Evolutionary conservation across 2,113 vertebrate genomes (phyloP).

Genomic region (Sprattus sprattus): DNA sequence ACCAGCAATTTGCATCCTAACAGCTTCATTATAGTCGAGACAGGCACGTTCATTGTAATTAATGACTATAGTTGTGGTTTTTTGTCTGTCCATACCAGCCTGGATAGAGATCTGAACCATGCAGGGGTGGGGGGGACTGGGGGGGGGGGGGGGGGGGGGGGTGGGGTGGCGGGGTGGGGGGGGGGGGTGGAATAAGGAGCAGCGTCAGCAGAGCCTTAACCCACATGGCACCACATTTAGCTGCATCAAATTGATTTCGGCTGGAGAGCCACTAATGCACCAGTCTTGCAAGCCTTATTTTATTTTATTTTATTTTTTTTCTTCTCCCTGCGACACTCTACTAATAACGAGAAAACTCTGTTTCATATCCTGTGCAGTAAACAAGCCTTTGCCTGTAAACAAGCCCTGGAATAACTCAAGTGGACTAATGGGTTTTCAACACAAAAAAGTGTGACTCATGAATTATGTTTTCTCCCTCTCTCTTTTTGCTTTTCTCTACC

Average conservation of each 20-base stretch:
- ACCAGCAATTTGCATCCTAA: constrained; percentile 42
- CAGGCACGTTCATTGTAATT: constrained; percentile 47
- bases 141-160: too few species aligned
- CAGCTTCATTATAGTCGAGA: constrained; percentile 38
- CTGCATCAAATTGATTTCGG: constrained; percentile 19
- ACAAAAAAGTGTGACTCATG: constrained; percentile 21
- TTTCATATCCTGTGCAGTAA: constrained; percentile 19
- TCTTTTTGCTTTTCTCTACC: background rate
- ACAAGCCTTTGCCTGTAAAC: constrained; percentile 17
- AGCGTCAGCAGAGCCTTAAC: constrained; percentile 3
- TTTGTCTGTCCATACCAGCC: background rate
- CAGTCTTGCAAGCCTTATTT: constrained; percentile 3
- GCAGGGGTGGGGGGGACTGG: background rate
- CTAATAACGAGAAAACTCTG: constrained; percentile 16
- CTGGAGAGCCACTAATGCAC: constrained; percentile 5
- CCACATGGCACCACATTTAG: constrained; percentile 7
- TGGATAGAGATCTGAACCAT: background rate
- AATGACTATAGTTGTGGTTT: constrained; percentile 32
- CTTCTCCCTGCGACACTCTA: background rate
- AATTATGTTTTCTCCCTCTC: constrained; percentile 5
- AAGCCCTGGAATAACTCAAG: constrained; percentile 17
- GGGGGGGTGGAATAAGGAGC: background rate
- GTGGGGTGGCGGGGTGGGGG: background rate
- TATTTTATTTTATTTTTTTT: background rate
- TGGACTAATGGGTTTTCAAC: constrained; percentile 15